phyloP scores from a whole-genome alignment of 2,797 vertebrate genomes.

The Dermochelys coriacea region DNA sequence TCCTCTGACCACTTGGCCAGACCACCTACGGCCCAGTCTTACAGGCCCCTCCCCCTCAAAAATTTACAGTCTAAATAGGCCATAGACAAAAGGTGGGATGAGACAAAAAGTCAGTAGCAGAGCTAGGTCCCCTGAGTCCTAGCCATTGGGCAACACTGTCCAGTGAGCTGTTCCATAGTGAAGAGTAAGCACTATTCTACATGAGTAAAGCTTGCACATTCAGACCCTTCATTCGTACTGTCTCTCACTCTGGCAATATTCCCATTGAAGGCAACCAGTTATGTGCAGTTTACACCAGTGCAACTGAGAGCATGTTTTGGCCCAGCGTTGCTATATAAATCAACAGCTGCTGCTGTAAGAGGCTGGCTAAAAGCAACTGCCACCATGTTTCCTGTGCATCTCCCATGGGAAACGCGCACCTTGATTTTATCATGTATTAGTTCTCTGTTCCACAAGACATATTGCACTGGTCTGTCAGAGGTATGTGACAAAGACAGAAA shows the following conservation, averaged over 20 bases:
- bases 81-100: not conserved
- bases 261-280: not conserved
- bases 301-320: not conserved
- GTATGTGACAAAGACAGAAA: slow-evolving; percentile 54
- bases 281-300: not conserved
- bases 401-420: not conserved
- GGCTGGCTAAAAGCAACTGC: not conserved
- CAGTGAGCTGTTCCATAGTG: too few species aligned
- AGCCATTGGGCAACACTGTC: not conserved
- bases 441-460: slow-evolving; percentile 30
- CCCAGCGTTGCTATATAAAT: not conserved
- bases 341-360: not conserved
- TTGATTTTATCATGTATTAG: slow-evolving; percentile 47
- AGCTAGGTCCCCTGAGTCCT: not conserved
- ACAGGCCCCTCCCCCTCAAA: not conserved
- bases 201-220: not conserved
- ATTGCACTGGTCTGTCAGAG: slow-evolving; percentile 36
- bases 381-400: not conserved
- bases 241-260: fast-evolving
- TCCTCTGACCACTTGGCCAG: not conserved
- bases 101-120: not conserved
- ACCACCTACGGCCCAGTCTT: not conserved
- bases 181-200: not conserved
- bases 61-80: not conserved
- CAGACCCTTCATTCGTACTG: not conserved